Evolutionary conservation across 2,113 vertebrate genomes (phyloP), one percentile per base, ranked within the genome.

Genomic region (Neotoma lepida): DNA sequence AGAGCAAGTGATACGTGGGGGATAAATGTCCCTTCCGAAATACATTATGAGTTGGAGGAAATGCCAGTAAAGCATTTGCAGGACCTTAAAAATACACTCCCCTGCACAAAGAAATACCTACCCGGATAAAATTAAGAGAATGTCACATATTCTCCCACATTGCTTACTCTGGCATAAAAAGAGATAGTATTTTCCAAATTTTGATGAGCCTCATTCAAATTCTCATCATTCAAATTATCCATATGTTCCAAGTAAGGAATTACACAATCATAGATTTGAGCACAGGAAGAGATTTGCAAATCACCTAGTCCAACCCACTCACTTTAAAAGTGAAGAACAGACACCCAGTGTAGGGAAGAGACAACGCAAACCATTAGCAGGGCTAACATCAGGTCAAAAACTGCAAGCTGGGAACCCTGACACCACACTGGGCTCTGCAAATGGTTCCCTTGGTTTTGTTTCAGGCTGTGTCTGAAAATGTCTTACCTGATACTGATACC

Each of bases 121-220:
- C 51, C 61, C 73, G 8, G 44, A 68, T 39, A 56, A 91, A 56
- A 71, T 33, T n/a, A 81, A 90, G 26, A 86, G 41, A 46, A 87
- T 68, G 64, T n/a, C 28, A 46, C n/a, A 6, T 30, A 51, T 51
- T 70, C 64, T 64, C 86, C 71, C 68, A 87, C 39, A 20, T 20
- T 74, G 74, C 78, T 58, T 74, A 56, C 63, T 76, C 80, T 95
- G 87, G 85, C 85, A 87, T 39, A 18, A 71, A 89, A 91, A 93
- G 24, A 90, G 91, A 86, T 39, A n/a, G 44, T 73, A 64, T 88
- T 63, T 89, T 96, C 81, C 84, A 90, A 88, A 91, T 94, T 87
- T 68, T 90, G 85, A 84, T 2, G 13, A 94, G 30, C 41, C 85
- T 91, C 73, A 56, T 90, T 91, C 78, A 96, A 91, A 92, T 93